Percentiles rank a stretch among this genome's conserved stretches.
Conservation (phyloP, 2,888 invertebrate genomes). For the Zele albiditarsus region DNA sequence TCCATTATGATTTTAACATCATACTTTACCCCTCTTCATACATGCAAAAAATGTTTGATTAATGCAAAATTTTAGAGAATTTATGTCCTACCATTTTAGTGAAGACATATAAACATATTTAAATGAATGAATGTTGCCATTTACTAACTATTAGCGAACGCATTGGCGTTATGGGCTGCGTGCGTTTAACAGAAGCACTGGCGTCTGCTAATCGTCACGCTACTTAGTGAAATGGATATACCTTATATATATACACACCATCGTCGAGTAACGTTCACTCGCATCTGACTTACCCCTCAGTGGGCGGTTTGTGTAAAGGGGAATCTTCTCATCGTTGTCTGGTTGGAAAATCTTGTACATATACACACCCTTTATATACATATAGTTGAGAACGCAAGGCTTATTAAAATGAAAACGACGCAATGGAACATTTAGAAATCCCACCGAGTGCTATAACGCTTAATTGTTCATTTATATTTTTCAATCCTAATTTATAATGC, state of each 20-base stretch:
- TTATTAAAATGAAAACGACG: conserved; percentile 38
- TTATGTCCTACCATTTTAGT: no score
- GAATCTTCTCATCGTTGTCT: conserved; percentile 6
- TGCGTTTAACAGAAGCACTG: not conserved
- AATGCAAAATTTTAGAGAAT: not conserved
- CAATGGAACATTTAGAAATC: conserved; percentile 30
- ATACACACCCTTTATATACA: conserved; percentile 25
- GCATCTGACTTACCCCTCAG: conserved; percentile 16
- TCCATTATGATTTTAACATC: no score
- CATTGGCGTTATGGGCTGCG: conserved; percentile 8
- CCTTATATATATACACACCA: not conserved
- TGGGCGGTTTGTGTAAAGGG: not conserved
- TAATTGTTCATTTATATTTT: conserved; percentile 28
- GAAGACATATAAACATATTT: not conserved
- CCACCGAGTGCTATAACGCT: conserved; percentile 25
- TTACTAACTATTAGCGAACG: conserved; percentile 1
- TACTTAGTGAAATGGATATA: conserved; percentile 24
- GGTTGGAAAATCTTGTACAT: not conserved
- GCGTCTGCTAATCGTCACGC: conserved; percentile 32
- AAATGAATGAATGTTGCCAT: not conserved
- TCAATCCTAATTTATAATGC: not conserved
- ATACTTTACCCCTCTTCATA: not conserved
- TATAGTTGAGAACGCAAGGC: not conserved
- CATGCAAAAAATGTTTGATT: not conserved
- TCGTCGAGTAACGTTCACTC: not conserved